Percentiles rank a stretch among this genome's conserved stretches.
These are phyloP conservation scores for Galerucella nymphaeae DNA, from an alignment of 2,888 invertebrate genomes.

Conservation along the genomic window DNA sequence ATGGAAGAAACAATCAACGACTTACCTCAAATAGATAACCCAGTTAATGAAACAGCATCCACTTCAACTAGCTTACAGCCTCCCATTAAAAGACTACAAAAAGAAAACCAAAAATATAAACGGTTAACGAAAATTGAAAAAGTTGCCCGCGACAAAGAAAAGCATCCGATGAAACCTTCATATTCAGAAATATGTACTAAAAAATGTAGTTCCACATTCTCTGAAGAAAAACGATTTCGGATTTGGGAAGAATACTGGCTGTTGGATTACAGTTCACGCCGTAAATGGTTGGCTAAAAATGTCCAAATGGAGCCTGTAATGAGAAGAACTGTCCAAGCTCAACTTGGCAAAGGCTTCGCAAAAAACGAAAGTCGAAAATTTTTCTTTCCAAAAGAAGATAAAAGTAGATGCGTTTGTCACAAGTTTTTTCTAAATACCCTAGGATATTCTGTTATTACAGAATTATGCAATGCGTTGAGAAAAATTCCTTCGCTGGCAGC, in stretches of 20 bases:
- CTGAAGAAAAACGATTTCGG: too few species aligned
- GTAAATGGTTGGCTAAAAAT: not conserved
- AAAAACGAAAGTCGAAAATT: not conserved
- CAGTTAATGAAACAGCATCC: too few species aligned
- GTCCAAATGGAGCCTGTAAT: not conserved
- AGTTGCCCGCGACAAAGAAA: not conserved
- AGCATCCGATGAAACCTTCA: not conserved
- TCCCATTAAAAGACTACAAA: too few species aligned
- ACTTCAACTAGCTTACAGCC: too few species aligned
- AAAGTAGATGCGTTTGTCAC: slow-evolving; percentile 23
- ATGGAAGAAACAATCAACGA: too few species aligned
- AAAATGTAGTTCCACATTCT: too few species aligned
- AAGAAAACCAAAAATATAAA: too few species aligned
- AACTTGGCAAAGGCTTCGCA: too few species aligned
- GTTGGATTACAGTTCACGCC: not conserved
- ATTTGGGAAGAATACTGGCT: not conserved
- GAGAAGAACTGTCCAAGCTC: not conserved
- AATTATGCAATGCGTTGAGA: slow-evolving; percentile 34
- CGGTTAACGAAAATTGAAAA: not conserved
- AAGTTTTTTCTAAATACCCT: slow-evolving; percentile 32
- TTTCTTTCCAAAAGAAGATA: slow-evolving; percentile 11
- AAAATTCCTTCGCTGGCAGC: not conserved
- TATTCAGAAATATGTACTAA: not conserved
- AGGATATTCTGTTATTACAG: slow-evolving; percentile 43
- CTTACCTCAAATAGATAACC: too few species aligned